Conservation (phyloP, 2,888 invertebrate genomes). For the Encarsia formosa region DNA sequence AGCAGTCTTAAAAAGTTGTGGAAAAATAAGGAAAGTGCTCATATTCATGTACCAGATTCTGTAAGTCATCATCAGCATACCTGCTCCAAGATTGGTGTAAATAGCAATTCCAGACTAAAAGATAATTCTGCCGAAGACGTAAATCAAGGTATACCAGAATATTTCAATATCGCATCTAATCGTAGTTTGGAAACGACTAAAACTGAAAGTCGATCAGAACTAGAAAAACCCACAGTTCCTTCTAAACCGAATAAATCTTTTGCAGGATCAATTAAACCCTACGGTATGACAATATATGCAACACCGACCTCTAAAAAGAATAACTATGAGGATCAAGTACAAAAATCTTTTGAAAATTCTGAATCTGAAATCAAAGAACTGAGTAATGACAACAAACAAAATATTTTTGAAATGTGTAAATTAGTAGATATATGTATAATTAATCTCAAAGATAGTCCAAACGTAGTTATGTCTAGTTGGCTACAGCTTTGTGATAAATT, state of each 20-base stretch:
- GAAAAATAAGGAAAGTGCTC: conserved; percentile 75
- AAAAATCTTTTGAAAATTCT: conserved; percentile 7
- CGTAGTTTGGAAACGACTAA: conserved; percentile 49
- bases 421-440: conserved; percentile 63
- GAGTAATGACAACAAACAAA: conserved; percentile 42
- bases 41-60: not conserved
- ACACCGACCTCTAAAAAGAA: conserved; percentile 59
- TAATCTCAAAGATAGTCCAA: conserved; percentile 57
- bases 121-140: conserved; percentile 35
- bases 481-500: conserved; percentile 76
- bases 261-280: conserved; percentile 51
- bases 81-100: conserved; percentile 59
- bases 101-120: not conserved
- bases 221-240: conserved; percentile 58
- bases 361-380: conserved; percentile 2
- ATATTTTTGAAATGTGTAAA: conserved; percentile 64
- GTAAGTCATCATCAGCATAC: conserved; percentile 4
- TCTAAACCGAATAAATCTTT: conserved; percentile 51
- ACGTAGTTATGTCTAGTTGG: conserved; percentile 66
- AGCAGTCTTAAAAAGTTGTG: conserved; percentile 88
- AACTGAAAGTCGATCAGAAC: conserved; percentile 56
- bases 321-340: conserved; percentile 7
- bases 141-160: conserved; percentile 50
- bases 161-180: conserved; percentile 50
- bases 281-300: conserved; percentile 65